Evolutionary conservation across 2,888 invertebrate genomes (phyloP).

Genomic region (Priocnemis perturbator): DNA sequence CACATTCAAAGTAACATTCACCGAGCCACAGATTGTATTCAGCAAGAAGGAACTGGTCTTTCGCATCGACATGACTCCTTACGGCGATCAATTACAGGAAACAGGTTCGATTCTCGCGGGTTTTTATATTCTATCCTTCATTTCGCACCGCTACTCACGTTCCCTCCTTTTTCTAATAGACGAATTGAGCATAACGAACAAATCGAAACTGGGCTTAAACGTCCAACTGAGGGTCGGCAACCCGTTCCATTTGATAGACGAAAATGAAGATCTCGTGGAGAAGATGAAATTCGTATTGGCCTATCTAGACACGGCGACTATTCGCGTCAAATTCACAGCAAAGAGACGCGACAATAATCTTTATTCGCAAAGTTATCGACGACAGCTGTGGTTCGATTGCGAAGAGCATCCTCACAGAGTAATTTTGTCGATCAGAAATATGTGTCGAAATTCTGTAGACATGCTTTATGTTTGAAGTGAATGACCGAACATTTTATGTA

Average conservation of each 20-base stretch:
- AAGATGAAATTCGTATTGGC: constrained; percentile 47
- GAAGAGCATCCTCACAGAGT: constrained; percentile 74
- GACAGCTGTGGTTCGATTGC: constrained; percentile 69
- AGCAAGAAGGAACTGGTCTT: constrained; percentile 77
- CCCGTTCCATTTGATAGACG: constrained; percentile 74
- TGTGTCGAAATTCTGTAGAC: no score
- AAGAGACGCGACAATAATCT: constrained; percentile 40
- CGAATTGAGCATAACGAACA: constrained; percentile 77
- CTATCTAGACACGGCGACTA: constrained; percentile 39
- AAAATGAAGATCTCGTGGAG: constrained; percentile 47
- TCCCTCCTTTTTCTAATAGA: constrained; percentile 71
- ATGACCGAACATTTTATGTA: no score
- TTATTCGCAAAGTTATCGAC: constrained; percentile 55
- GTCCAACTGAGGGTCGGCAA: constrained; percentile 75
- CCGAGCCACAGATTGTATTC: constrained; percentile 78
- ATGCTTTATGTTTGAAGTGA: no score
- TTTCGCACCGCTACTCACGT: background rate
- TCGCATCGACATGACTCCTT: constrained; percentile 76
- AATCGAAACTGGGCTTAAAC: constrained; percentile 77
- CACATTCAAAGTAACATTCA: constrained; percentile 77
- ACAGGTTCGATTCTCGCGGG: constrained; percentile 67
- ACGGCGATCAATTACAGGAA: constrained; percentile 75
- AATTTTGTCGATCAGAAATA: constrained; percentile 28
- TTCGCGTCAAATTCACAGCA: constrained; percentile 63
- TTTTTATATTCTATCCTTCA: background rate